These are phyloP conservation scores for Antheraea assamensis DNA, from an alignment of 2,888 invertebrate species.

Conservation along the genomic window DNA sequence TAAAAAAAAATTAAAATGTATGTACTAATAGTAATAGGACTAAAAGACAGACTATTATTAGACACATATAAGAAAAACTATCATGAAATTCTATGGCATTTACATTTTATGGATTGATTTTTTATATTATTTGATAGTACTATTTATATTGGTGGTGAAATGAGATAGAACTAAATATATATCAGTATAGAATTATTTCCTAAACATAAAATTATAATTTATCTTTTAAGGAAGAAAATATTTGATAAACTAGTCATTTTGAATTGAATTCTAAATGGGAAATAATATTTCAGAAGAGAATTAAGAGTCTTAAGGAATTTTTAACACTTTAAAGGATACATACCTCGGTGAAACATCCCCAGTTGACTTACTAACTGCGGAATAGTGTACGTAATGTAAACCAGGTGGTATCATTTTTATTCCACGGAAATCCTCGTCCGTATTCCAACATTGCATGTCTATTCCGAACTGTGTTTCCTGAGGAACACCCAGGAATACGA, in stretches of 20 bases:
- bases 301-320: conserved; percentile 1
- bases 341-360: conserved; percentile 87
- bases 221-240: not conserved
- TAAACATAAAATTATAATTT: not conserved
- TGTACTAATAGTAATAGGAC: no score
- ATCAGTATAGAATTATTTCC: no score
- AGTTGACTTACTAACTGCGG: conserved; percentile 83
- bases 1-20: no score
- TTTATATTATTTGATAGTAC: no score
- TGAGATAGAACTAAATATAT: no score
- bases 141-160: no score
- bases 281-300: not conserved
- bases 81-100: no score
- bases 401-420: conserved; percentile 99
- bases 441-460: conserved; percentile 91
- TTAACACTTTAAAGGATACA: conserved; percentile 22
- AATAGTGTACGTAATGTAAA: conserved; percentile 95
- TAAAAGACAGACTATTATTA: no score
- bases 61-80: no score
- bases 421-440: conserved; percentile 95
- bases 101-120: no score
- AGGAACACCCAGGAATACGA: conserved; percentile 94
- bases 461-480: conserved; percentile 98
- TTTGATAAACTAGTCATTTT: not conserved
- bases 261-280: not conserved